Conservation (phyloP, 2,888 invertebrate species). For the Anthrax anthrax region DNA sequence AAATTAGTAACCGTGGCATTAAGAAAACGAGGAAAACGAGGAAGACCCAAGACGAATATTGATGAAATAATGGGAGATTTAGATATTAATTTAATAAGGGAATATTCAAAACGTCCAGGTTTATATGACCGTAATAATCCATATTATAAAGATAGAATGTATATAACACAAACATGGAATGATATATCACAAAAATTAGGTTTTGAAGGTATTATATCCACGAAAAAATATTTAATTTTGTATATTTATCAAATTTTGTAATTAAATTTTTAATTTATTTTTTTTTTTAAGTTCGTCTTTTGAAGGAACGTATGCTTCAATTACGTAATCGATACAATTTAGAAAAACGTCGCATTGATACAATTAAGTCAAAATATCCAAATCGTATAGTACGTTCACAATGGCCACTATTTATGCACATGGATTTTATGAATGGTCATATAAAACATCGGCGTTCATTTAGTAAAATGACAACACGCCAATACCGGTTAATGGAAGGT, state of each 20-base stretch:
- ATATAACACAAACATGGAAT: constrained; percentile 27
- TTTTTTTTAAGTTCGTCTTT: constrained; percentile 22
- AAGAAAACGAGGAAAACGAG: constrained; percentile 19
- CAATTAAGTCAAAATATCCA: constrained; percentile 20
- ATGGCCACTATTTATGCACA: constrained; percentile 31
- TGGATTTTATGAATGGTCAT: constrained; percentile 31
- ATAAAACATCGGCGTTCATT: constrained; percentile 31
- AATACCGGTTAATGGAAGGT: not conserved
- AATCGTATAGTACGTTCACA: constrained; percentile 22
- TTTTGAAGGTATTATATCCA: constrained; percentile 24
- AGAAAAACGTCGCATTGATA: constrained; percentile 33
- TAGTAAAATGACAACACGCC: constrained; percentile 21
- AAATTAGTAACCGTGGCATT: constrained; percentile 4
- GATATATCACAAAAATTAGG: constrained; percentile 31
- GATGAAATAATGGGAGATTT: constrained; percentile 31
- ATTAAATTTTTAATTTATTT: constrained; percentile 18
- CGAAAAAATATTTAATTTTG: too few species aligned
- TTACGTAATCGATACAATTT: constrained; percentile 35
- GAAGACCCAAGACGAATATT: constrained; percentile 5
- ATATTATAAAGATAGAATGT: constrained; percentile 30
- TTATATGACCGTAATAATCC: constrained; percentile 30
- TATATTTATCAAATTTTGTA: not conserved
- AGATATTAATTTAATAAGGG: constrained; percentile 26
- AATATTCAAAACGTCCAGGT: constrained; percentile 28
- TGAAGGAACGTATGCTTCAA: constrained; percentile 34